phyloP scores from a whole-genome alignment of 2,113 vertebrate genomes.

The Sebastes fasciatus region DNA sequence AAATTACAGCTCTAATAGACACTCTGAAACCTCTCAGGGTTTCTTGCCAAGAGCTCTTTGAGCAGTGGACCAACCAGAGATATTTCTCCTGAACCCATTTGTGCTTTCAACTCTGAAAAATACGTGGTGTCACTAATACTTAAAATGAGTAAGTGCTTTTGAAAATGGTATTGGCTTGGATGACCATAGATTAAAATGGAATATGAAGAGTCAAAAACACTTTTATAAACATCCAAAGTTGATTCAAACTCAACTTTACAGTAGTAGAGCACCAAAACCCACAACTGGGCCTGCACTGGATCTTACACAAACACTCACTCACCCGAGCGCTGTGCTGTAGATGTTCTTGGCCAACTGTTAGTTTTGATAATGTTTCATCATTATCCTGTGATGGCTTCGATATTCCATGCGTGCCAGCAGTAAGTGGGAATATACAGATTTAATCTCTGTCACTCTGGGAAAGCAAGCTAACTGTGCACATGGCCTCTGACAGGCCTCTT shows the following conservation, averaged over 20 bases:
- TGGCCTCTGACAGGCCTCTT: background rate
- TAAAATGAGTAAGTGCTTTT: background rate
- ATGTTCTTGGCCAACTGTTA: background rate
- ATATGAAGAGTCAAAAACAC: background rate
- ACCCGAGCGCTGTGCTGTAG: background rate
- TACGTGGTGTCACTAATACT: conserved; percentile 14
- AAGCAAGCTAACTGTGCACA: background rate
- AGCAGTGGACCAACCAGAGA: conserved; percentile 18
- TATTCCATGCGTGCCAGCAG: background rate
- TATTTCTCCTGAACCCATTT: conserved; percentile 39
- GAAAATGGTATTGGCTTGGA: conserved; percentile 6
- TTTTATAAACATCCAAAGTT: background rate
- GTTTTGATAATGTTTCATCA: conserved; percentile 10
- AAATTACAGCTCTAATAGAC: conserved; percentile 41
- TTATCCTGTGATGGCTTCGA: background rate
- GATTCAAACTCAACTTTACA: background rate
- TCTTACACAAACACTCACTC: background rate
- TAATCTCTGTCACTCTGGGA: background rate
- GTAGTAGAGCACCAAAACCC: conserved; percentile 2
- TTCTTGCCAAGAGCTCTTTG: conserved; percentile 30
- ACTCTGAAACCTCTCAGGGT: conserved; percentile 37
- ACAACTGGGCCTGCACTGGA: background rate
- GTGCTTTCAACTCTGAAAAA: conserved; percentile 27
- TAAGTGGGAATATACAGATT: conserved; percentile 14
- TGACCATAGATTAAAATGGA: background rate